Base-by-base conservation (phyloP, 2,113 vertebrate genomes). In the Speoplatyrhinus poulsoni region DNA sequence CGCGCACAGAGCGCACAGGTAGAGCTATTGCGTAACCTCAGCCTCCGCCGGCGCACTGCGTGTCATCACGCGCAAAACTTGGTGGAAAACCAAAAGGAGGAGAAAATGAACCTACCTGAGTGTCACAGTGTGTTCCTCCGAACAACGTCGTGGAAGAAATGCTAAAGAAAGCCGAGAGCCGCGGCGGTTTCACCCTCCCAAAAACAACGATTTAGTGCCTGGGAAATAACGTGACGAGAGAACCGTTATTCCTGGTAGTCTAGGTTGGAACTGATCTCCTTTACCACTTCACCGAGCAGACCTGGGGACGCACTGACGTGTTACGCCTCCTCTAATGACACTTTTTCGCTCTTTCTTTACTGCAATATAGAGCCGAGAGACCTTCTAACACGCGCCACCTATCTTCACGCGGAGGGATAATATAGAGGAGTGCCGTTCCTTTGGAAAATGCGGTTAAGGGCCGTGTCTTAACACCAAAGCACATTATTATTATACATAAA, bases 381-480 rank as follows among this genome's bases (percentile, higher is more conserved):
- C 93, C 94, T 92, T 92, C 92, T 81, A 90, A 93, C 95, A 94
- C 95, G 92, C 96, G 96, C 96, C 96, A 96, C 95, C 96, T 96
- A 95, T 95, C 96, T 96, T 94, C 95, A 92, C 92, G 91, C 90
- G 90, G 92, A 94, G 96, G 96, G 94, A 98, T 96, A 96, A 94
- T 94, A 93, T 94, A 93, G 93, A 92, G 92, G 92, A 93, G 92
- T 90, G 91, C 91, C 93, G 92, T 93, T 93, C 93, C 32, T 95
- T 71, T 93, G 94, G 92, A 92, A 93, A 94, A 93, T 92, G 92
- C 93, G 93, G 94, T 93, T 93, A 95, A 94, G 33, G 12, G 12
- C 4, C 93, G 93, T 93, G 93, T 89, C 91, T 41, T 41, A 8
- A 50, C 13, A 50, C 3, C 10, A 50, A 50, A 52, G 13, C 49